phyloP scores from a whole-genome alignment of 35 echinoderm and acorn worm genomes.

The Nesometra sesokonis region DNA sequence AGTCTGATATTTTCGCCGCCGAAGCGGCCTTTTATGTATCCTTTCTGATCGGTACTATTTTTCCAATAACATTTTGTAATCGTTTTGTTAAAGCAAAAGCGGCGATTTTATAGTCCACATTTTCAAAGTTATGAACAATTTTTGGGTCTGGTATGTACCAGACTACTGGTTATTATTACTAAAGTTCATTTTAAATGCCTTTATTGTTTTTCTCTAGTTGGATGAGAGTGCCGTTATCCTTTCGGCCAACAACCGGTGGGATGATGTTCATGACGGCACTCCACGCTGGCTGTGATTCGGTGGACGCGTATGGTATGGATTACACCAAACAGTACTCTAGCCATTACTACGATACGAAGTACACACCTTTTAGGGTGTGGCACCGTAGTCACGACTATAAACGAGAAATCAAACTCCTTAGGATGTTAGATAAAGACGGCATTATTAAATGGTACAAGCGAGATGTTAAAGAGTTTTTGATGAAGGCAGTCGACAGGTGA shows the following conservation, averaged over 20 bases:
- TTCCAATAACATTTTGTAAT: no score
- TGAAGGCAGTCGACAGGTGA: no score
- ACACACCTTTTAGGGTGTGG: slow-evolving; percentile 31
- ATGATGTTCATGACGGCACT: slow-evolving; percentile 75
- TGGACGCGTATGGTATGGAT: slow-evolving; percentile 86
- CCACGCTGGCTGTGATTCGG: slow-evolving; percentile 57
- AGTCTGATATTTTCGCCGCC: no score
- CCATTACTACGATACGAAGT: slow-evolving; percentile 78
- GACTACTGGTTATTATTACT: no score
- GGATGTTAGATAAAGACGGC: slow-evolving; percentile 35
- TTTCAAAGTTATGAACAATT: no score
- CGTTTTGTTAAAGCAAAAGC: no score
- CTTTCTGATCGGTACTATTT: no score
- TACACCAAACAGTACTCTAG: slow-evolving; percentile 52
- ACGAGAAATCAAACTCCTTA: slow-evolving; percentile 51
- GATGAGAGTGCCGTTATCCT: slow-evolving; percentile 61
- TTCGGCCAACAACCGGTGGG: slow-evolving; percentile 78
- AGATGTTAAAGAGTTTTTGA: slow-evolving; percentile 55
- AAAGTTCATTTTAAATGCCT: no score
- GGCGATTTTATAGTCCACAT: no score
- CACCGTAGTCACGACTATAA: slow-evolving; percentile 71
- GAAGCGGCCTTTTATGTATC: no score
- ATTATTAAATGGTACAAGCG: slow-evolving; percentile 73
- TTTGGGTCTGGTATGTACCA: no score
- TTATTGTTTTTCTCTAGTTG: slow-evolving; percentile 38